A percentile compares a stretch with the other conserved stretches of the same genome.
phyloP scores from a whole-genome alignment of 2,888 invertebrate genomes.

The Arge pagana region DNA sequence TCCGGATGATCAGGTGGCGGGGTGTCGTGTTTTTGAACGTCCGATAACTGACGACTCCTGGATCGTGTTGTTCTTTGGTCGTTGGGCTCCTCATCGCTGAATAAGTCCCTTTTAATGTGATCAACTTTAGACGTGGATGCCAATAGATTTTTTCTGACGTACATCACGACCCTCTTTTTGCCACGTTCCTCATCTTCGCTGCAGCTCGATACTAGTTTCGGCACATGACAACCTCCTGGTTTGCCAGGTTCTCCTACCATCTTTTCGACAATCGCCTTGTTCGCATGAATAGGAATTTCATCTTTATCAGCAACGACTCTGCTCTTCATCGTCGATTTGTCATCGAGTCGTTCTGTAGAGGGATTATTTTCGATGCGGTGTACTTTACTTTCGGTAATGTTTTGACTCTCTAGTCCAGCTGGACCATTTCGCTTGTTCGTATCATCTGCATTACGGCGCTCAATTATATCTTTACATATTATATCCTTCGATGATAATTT shows the following conservation, averaged over 20 bases:
- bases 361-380: too few relatives aligned
- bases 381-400: too few relatives aligned
- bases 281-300: too few relatives aligned
- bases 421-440: too few relatives aligned
- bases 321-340: too few relatives aligned
- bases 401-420: too few relatives aligned
- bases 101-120: slow-evolving; percentile 50
- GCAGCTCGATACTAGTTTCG: background rate
- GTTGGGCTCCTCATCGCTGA: slow-evolving; percentile 47
- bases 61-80: slow-evolving; percentile 45
- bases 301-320: too few relatives aligned
- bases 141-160: slow-evolving; percentile 23
- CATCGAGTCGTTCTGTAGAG: too few relatives aligned
- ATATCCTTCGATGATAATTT: too few relatives aligned
- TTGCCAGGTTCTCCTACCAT: background rate
- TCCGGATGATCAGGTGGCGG: background rate
- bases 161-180: background rate
- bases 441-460: too few relatives aligned
- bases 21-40: slow-evolving; percentile 29
- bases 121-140: slow-evolving; percentile 44
- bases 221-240: too few relatives aligned
- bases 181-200: background rate
- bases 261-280: background rate
- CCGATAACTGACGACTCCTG: slow-evolving; percentile 34
- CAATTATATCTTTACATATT: too few relatives aligned